Evolutionary conservation across 2,113 vertebrate species (phyloP), one percentile per base, ranked within the genome.

Genomic region (Vulpes ferrilata): DNA sequence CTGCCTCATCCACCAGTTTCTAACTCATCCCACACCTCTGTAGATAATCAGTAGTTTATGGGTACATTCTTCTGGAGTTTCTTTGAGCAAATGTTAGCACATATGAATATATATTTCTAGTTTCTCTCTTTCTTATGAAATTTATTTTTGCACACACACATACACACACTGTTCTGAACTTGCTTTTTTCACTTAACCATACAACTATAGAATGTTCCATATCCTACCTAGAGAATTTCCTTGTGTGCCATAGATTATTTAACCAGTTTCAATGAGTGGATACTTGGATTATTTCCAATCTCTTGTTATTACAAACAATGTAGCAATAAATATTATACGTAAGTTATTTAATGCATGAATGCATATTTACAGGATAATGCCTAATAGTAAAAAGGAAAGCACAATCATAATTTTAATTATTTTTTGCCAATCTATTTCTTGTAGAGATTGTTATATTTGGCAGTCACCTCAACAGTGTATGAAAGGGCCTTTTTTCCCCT

Each of bases 361-460:
- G 11, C 7, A 51, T 92, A 59, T 64, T 86, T 96, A 19, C 53
- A 82, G 59, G 6, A 65, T 35, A 85, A 85, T 78, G 59, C 51
- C 3, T 76, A 25, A 3, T 57, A 67, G 9, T 43, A 76, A 62
- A 88, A 82, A 35, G 73, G 62, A 62, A 78, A 60, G 22, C 57
- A 9, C n/a, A 69, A 76, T 12, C 67, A 19, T 43, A 57, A 79
- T 59, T 79, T 43, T 87, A 10, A 80, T 19, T 57, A 8, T 16
- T 89, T 89, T 76, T 84, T 95, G n/a, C 19, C 59, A 95, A 57
- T n/a, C 67, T 83, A 74, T 65, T 48, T 67, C 38, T 30, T 57
- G 22, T 65, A 78, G 71, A 43, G 16, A 51, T 59, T 76, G 4
- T 43, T 81, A n/a, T 43, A n/a, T 57, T 90, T 85, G 11, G 51